Evolutionary conservation across 2,888 invertebrate species (phyloP), one percentile per base, ranked within the genome.

Genomic region (Lasioglossum calceatum): DNA sequence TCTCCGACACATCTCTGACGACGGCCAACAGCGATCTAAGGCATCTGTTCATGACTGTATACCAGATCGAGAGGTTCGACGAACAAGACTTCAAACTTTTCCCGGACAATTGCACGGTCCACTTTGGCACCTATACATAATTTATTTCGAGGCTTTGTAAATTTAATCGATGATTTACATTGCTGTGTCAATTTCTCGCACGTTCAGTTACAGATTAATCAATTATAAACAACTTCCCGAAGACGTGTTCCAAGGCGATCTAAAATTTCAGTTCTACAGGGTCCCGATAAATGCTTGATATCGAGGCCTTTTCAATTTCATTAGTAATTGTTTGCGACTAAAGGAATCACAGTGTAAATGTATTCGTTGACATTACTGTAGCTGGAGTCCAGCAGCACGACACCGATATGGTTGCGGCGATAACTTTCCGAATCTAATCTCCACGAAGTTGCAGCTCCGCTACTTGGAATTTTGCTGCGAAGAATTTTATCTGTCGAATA

Each of bases 351-450:
- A 58, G 58, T n/a, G n/a, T 58, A 58, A n/a, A 58, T 12, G 58
- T 61, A 14, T 61, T 61, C 14, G 14, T 14, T 14, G 14, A 61
- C 14, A 5, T 61, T 27, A 27, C 27, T 2, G 4, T 14, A 4
- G 61, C 12, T 14, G 14, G 14, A 61, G 61, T n/a, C 4, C 27
- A 8, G 8, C 27, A 61, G 27, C 58, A 4, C 0, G 58, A 27
- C 27, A 1, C 32, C 36, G 23, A 10, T 32, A 19, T 12, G 74
- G 32, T 50, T 23, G 2, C 4, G 23, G 14, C 14, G 74, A 74
- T 74, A 74, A 74, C 54, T 54, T 54, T 16, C n/a, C 14, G 54
- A 39, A 74, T 74, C 39, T 54, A 74, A 74, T 74, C 39, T 23
- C 36, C 10, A 36, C 2, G 14, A n/a, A 19, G n/a, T 36, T 2